phyloP scores from a whole-genome alignment of 2,797 vertebrate species.

The Tachyglossus aculeatus region DNA sequence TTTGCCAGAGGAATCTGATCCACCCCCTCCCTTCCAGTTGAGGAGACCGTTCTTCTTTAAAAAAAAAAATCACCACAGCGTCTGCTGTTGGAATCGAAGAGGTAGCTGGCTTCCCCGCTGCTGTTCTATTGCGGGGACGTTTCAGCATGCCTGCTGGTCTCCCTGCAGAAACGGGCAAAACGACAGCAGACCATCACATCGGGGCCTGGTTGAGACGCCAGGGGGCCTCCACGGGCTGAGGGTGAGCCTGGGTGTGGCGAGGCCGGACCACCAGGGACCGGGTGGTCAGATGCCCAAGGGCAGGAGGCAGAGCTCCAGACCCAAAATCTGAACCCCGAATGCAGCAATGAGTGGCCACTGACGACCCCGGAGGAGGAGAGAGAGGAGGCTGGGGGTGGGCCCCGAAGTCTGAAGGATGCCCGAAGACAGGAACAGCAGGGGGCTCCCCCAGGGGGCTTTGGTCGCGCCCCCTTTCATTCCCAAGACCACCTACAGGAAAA shows the following conservation, averaged over 20 bases:
- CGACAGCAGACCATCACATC: background rate
- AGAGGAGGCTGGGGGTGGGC: conserved; percentile 28
- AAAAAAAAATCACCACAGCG: background rate
- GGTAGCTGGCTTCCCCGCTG: conserved; percentile 50
- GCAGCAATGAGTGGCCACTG: conserved; percentile 18
- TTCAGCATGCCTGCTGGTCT: conserved; percentile 57
- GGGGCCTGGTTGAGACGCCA: no score
- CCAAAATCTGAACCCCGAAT: conserved; percentile 39
- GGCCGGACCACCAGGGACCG: conserved; percentile 23
- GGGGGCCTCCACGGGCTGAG: no score
- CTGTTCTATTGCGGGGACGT: conserved; percentile 59
- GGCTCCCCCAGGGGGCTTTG: conserved; percentile 75
- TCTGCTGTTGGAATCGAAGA: conserved; percentile 51
- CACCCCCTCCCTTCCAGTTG: conserved; percentile 41
- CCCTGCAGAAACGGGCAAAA: conserved; percentile 57
- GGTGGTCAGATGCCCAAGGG: conserved; percentile 33
- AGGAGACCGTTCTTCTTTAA: conserved; percentile 49
- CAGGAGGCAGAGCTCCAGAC: conserved; percentile 20
- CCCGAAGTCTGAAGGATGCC: conserved; percentile 78
- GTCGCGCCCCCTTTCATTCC: conserved; percentile 78
- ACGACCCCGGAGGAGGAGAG: conserved; percentile 44
- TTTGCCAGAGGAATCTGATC: conserved; percentile 60
- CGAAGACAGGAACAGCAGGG: conserved; percentile 74
- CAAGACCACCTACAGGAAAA: conserved; percentile 83
- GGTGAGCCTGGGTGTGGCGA: no score